Percentiles rank a stretch among this genome's conserved stretches.
These are phyloP conservation scores for Antigone vipio DNA, from an alignment of 2,113 vertebrate genomes.

Conservation along the genomic window DNA sequence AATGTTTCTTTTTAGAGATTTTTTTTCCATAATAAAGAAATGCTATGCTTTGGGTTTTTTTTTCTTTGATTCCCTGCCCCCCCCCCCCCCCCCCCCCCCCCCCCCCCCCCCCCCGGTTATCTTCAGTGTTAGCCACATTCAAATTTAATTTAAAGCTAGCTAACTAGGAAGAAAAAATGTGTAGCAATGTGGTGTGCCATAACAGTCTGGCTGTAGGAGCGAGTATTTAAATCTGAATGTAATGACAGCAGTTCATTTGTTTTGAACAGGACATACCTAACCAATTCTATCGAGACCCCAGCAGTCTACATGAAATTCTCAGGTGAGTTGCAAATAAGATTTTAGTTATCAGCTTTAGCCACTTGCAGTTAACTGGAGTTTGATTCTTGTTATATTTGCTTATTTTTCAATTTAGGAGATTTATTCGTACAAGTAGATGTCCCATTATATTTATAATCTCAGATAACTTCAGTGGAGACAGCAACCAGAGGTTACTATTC, in stretches of 20 bases:
- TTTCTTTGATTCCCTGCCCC: too few species aligned
- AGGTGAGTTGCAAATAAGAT: conserved; percentile 77
- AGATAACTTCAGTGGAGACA: conserved; percentile 85
- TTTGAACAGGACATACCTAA: conserved; percentile 91
- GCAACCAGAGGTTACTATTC: conserved; percentile 84
- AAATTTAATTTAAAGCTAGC: background rate
- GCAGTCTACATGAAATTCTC: conserved; percentile 85
- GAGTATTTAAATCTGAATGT: background rate
- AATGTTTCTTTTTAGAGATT: background rate
- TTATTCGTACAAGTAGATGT: conserved; percentile 79
- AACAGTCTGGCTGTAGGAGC: background rate
- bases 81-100: too few species aligned
- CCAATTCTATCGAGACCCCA: conserved; percentile 90
- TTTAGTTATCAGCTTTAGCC: background rate
- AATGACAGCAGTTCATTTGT: conserved; percentile 9
- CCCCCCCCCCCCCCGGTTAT: background rate
- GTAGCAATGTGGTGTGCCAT: fast-evolving
- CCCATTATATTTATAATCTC: conserved; percentile 90
- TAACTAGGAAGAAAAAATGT: background rate
- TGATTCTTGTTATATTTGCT: background rate
- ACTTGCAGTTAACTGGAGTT: background rate
- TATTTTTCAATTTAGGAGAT: conserved; percentile 75
- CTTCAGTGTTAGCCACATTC: background rate
- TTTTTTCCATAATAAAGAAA: background rate
- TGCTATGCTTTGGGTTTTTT: fast-evolving